Base-by-base conservation (phyloP, 2,797 vertebrate genomes). In the Pagetopsis macropterus region DNA sequence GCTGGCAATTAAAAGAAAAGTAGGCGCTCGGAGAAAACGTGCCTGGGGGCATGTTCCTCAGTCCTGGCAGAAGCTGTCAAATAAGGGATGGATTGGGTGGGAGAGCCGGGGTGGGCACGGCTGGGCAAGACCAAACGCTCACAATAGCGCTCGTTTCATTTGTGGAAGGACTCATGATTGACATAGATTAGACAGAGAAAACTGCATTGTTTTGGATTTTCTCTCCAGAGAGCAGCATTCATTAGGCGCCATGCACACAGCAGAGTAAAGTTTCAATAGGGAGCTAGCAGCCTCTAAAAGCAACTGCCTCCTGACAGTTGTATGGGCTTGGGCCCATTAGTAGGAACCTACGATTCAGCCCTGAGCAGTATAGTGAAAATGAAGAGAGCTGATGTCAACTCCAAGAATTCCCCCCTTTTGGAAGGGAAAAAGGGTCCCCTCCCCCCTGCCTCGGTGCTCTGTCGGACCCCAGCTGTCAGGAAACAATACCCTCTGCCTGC, bases 401-500 rank as follows among this genome's bases (percentile, higher is more conserved):
- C 90, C 70, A 92, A 93, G 93, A 94, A 93, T 94, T 85, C 91
- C 91, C 92, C 88, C 81, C 81, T 91, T 91, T 59, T 52, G 71
- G 85, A 90, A 86, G 88, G 85, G 90, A 91, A 89, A 85, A 91
- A 89, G 90, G 87, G 84, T 87, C 93, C 90, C 90, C 88, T 84
- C 81, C 86, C 89, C 90, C 79, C 87, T 86, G 83, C 88, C 84
- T 88, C 71, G 50, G 75, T 76, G 84, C 89, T 91, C 86, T 89
- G 86, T 92, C 91, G 91, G 90, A 94, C 90, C 92, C 92, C 94
- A 95, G 94, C 94, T 95, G 94, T 95, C 94, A 95, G 94, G 94
- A 95, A 95, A 94, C 94, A 95, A 95, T 95, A 94, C 93, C 90
- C 91, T 92, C 82, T 90, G 89, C 92, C 93, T 94, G 92, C 93